Conservation (phyloP, 2,113 vertebrate genomes). For the Pseudopipra pipra region DNA sequence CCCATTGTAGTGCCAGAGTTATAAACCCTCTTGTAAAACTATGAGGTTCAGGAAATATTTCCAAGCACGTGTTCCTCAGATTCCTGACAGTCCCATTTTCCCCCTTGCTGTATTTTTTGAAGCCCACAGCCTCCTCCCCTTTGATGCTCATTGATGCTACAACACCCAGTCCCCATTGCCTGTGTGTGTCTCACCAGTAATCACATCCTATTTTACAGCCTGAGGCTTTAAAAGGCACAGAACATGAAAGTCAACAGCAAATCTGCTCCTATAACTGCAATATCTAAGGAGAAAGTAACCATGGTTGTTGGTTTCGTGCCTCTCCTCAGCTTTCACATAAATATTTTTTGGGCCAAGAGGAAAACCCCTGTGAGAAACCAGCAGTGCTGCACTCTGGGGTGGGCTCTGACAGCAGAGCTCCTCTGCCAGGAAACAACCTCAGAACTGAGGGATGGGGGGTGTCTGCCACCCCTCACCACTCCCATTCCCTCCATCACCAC, state of each 20-base stretch:
- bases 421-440: background rate
- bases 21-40: background rate
- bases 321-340: background rate
- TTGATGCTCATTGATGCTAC: background rate
- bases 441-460: rapidly evolving
- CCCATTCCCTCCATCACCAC: background rate
- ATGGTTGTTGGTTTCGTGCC: background rate
- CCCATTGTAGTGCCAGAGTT: background rate
- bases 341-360: background rate
- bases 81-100: background rate
- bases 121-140: background rate
- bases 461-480: background rate
- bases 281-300: background rate
- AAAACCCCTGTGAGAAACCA: background rate
- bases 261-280: background rate
- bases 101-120: background rate
- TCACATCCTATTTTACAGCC: background rate
- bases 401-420: background rate
- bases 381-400: background rate
- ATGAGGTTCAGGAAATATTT: background rate
- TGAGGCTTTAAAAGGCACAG: background rate
- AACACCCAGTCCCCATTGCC: background rate
- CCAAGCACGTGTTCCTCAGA: background rate
- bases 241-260: background rate
- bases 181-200: background rate